Evolutionary conservation across 64 coral and sea anemone genomes (phyloP).

Genomic region (Pocillopora verrucosa): DNA sequence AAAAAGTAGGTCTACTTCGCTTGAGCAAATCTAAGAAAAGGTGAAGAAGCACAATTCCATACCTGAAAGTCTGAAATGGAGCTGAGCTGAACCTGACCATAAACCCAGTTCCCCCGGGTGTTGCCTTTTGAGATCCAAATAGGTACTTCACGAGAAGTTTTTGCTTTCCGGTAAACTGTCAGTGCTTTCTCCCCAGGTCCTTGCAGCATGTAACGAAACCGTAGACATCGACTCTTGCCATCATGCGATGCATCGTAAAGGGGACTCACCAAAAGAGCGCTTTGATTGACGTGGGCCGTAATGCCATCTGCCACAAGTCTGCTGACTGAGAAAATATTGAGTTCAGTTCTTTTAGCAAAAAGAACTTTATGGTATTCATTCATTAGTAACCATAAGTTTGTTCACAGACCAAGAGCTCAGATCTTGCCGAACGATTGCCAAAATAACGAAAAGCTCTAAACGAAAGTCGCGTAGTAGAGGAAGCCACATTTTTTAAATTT

Average conservation of each 20-base stretch:
- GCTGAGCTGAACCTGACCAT: not conserved
- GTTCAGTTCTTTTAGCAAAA: too few species aligned
- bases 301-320: not conserved
- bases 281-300: not conserved
- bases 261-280: not conserved
- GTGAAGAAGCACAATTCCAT: too few species aligned
- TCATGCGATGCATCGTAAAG: not conserved
- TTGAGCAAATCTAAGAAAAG: too few species aligned
- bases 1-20: too few species aligned
- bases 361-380: not conserved
- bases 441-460: too few species aligned
- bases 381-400: not conserved
- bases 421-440: not conserved
- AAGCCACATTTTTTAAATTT: too few species aligned
- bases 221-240: not conserved
- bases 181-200: too few species aligned
- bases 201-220: slow-evolving; percentile 5
- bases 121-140: not conserved
- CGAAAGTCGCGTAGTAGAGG: too few species aligned
- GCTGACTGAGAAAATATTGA: not conserved
- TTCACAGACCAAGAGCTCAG: not conserved
- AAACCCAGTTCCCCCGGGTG: not conserved
- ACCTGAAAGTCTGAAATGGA: slow-evolving; percentile 2
- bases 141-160: not conserved
- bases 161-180: too few species aligned